Evolutionary conservation across 1,140 invertebrate species (phyloP).

Genomic region (Marisa cornuarietis): DNA sequence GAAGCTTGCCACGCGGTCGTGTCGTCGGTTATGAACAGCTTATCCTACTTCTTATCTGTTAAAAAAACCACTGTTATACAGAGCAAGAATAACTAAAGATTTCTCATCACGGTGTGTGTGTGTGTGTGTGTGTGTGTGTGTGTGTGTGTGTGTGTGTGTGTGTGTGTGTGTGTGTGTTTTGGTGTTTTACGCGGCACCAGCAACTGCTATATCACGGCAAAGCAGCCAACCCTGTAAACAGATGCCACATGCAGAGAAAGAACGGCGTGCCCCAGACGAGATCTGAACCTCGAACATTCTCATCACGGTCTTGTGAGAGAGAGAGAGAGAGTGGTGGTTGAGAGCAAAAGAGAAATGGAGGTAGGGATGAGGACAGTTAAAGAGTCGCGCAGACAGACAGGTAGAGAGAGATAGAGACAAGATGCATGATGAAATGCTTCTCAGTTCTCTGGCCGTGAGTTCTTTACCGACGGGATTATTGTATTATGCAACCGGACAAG

Average conservation of each 20-base stretch:
- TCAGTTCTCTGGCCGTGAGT: background rate
- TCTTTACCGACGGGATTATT: background rate
- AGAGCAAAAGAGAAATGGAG: no score
- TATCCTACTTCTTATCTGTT: background rate
- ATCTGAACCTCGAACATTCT: no score
- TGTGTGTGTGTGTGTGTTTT: background rate
- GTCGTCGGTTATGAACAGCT: background rate
- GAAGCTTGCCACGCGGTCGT: no score
- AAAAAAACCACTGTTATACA: background rate
- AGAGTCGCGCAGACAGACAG: background rate
- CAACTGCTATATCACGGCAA: background rate
- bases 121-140: no score
- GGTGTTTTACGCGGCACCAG: background rate
- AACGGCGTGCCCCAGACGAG: no score
- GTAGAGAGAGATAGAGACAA: background rate
- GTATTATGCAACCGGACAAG: background rate
- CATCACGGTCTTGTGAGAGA: no score
- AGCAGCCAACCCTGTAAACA: no score
- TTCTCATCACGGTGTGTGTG: background rate
- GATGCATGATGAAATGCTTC: background rate
- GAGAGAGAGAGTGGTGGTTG: no score
- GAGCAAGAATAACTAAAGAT: background rate
- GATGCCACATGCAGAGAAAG: background rate
- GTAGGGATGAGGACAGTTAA: no score
- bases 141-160: no score